phyloP scores from a whole-genome alignment of 2,113 vertebrate species.

The Myrmecobius fasciatus region DNA sequence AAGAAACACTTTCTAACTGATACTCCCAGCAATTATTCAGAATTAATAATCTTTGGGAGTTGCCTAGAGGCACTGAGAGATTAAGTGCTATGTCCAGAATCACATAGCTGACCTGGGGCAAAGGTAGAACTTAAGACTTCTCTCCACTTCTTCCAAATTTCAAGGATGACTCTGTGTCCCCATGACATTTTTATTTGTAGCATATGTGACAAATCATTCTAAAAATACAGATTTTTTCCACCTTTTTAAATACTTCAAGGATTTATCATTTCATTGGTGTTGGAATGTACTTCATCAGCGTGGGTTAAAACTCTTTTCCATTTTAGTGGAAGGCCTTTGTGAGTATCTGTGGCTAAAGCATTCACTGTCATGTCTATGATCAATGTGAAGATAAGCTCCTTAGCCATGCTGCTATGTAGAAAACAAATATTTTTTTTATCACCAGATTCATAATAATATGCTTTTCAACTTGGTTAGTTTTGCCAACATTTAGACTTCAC shows the following conservation, averaged over 20 bases:
- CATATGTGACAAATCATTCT: not conserved
- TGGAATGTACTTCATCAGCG: not conserved
- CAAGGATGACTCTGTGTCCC: not conserved
- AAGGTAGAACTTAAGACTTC: not conserved
- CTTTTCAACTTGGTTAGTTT: not conserved
- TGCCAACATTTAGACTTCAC: not conserved
- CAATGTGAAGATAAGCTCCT: not conserved
- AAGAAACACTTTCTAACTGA: not conserved
- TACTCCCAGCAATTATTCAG: not conserved
- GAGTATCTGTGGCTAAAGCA: not conserved
- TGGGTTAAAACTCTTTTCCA: not conserved
- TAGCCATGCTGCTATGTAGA: not conserved
- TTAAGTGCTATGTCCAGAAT: not conserved
- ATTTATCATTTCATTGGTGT: not conserved
- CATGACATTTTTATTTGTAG: not conserved
- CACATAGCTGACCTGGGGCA: not conserved
- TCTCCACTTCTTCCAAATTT: not conserved
- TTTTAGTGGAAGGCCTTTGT: not conserved
- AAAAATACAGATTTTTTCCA: not conserved
- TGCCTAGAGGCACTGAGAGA: not conserved
- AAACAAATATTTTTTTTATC: not conserved
- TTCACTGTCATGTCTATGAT: not conserved
- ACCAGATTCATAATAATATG: not conserved
- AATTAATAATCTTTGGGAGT: not conserved
- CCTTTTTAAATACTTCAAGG: not conserved